Conservation (phyloP, 2,113 vertebrate genomes). For the Silurus asotus region DNA sequence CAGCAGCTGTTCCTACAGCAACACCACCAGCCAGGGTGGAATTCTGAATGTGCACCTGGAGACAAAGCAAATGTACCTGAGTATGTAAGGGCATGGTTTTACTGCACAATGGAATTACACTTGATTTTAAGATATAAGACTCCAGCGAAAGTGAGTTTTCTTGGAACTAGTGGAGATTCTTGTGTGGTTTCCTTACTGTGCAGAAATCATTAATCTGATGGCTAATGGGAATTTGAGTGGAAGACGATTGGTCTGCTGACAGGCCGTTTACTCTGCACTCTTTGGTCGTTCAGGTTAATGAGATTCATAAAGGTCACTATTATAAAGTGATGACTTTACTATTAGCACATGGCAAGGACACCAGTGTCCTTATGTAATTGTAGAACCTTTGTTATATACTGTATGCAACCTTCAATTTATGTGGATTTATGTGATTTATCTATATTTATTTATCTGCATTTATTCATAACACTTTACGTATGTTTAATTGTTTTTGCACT, state of each 20-base stretch:
- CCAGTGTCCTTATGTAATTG: neutral
- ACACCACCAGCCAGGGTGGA: constrained; percentile 91
- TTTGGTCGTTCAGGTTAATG: neutral
- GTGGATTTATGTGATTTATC: neutral
- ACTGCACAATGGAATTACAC: neutral
- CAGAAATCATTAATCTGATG: neutral
- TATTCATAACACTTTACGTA: neutral
- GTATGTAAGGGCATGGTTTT: neutral
- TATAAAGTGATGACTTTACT: neutral
- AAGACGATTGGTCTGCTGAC: neutral
- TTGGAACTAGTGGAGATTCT: neutral
- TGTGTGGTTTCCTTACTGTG: neutral
- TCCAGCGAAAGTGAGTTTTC: neutral
- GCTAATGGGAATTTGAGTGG: neutral
- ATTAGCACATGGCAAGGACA: neutral
- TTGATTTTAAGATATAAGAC: neutral
- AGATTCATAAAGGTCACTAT: neutral
- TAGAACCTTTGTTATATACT: neutral
- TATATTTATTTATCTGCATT: neutral
- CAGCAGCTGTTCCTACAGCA: constrained; percentile 88
- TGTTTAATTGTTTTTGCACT: neutral
- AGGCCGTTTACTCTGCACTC: neutral
- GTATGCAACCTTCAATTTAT: neutral
- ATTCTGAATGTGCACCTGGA: constrained; percentile 95
- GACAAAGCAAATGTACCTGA: neutral